A percentile compares a stretch with the other conserved stretches of the same genome.
Conservation (phyloP, 1,140 invertebrate genomes). For the Aricia agestis region DNA sequence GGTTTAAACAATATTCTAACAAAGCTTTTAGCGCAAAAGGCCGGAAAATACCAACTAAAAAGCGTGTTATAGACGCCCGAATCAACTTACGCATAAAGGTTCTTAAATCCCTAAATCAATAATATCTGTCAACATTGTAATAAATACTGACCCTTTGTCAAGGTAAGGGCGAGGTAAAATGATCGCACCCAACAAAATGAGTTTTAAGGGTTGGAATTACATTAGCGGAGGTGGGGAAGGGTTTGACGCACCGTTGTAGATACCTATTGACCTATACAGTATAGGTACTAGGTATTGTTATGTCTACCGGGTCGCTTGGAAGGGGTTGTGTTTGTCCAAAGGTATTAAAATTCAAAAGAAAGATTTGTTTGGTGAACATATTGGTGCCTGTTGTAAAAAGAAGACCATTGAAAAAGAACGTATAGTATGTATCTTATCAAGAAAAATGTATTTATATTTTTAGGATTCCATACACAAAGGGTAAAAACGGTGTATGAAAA, state of each 20-base stretch:
- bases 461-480: too few species aligned
- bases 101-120: not conserved
- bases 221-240: not conserved
- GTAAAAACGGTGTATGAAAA: too few species aligned
- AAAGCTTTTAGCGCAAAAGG: not conserved
- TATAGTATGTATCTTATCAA: too few species aligned
- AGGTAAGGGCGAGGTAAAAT: not conserved
- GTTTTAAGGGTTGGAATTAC: not conserved
- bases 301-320: not conserved
- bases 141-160: not conserved
- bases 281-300: not conserved
- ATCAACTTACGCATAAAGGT: not conserved
- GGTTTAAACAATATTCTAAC: not conserved
- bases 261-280: not conserved
- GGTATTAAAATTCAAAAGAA: too few species aligned
- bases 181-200: not conserved
- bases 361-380: too few species aligned
- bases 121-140: conserved; percentile 2
- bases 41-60: too few species aligned
- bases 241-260: not conserved
- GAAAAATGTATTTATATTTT: too few species aligned
- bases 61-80: not conserved
- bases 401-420: too few species aligned
- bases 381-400: too few species aligned
- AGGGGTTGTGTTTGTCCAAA: too few species aligned